Base-by-base conservation (phyloP, 1,140 invertebrate genomes). In the Diachasma alloeum region DNA sequence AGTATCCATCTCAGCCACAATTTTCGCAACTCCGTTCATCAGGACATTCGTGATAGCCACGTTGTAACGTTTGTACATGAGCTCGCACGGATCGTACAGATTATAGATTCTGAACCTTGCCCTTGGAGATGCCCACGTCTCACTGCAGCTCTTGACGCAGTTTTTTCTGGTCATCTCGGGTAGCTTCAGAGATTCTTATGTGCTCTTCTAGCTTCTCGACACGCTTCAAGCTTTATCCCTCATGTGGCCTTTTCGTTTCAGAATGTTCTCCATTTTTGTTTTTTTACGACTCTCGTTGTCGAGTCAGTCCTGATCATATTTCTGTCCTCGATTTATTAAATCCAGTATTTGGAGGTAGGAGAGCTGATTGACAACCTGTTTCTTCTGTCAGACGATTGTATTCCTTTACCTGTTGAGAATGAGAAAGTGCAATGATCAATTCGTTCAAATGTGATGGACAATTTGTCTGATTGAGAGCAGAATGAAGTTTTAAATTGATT, bases 371-470 rank as follows among this genome's bases (percentile, higher is more conserved):
- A 80, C 97, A 96, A 1, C 97, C 96, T 15, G 97, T 98, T 90
- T 98, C 95, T 88, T 98, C 97, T 90, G 99, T 99, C 69, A 99
- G 89, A 31, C 95, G 92, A 88, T 99, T 96, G 89, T 99, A 99
- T 87, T 99, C 97, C 76, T 93, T 92, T 17, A 98, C 94, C 89
- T n/a, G n/a, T n/a, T n/a, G n/a, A n/a, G n/a, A n/a, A n/a, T n/a
- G n/a, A n/a, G n/a, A n/a, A n/a, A n/a, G n/a, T n/a, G n/a, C n/a
- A n/a, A n/a, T n/a, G n/a, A n/a, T n/a, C n/a, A n/a, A n/a, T n/a
- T n/a, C n/a, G n/a, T n/a, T n/a, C n/a, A n/a, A n/a, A n/a, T n/a
- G n/a, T n/a, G n/a, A n/a, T n/a, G n/a, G n/a, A n/a, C n/a, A n/a
- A n/a, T n/a, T n/a, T n/a, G n/a, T n/a, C n/a, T n/a, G n/a, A n/a